Conservation (phyloP, 2,888 invertebrate species). For the Limnephilus auricula region DNA sequence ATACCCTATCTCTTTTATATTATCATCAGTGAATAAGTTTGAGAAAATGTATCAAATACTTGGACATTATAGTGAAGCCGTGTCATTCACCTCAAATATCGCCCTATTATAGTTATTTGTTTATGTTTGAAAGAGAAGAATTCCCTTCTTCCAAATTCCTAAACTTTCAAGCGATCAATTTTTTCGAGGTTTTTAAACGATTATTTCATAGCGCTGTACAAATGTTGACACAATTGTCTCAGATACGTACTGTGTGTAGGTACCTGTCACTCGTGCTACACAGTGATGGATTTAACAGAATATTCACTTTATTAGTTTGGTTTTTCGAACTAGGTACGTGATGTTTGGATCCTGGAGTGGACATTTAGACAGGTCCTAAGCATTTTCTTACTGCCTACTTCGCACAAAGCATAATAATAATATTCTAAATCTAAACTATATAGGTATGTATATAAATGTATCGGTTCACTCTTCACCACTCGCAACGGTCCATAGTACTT, state of each 20-base stretch:
- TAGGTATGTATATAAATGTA: no score
- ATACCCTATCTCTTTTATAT: neutral
- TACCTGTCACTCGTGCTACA: neutral
- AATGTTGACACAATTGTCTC: conserved; percentile 4
- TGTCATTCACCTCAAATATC: neutral
- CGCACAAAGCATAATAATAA: no score
- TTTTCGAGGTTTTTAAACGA: neutral
- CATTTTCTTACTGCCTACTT: neutral
- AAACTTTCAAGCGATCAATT: neutral
- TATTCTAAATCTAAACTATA: no score
- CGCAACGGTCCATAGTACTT: no score
- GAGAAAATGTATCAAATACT: neutral
- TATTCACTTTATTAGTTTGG: neutral
- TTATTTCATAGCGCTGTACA: neutral
- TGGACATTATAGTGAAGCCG: neutral
- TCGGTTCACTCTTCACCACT: no score
- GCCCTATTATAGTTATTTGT: neutral
- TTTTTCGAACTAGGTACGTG: neutral
- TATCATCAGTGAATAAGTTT: neutral
- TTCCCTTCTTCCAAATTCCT: conserved; percentile 7
- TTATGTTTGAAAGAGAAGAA: neutral
- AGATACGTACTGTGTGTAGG: neutral
- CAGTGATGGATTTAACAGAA: neutral
- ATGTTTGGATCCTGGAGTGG: neutral
- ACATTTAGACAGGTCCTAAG: neutral